Conservation (phyloP, 2,888 invertebrate genomes). For the Tuberolachnus salignus region DNA sequence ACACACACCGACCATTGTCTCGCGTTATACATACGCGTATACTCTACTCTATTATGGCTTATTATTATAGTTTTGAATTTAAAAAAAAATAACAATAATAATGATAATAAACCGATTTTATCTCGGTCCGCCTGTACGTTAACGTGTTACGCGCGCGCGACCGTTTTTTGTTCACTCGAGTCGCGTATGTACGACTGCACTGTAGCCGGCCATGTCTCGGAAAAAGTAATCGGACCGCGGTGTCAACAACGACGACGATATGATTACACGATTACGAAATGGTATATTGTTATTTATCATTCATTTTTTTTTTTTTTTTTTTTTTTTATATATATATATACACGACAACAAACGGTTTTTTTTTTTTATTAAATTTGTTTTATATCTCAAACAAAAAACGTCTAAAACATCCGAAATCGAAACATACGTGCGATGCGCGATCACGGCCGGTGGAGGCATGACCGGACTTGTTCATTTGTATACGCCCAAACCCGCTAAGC, state of each 20-base stretch:
- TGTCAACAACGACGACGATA: background rate
- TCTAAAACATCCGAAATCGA: slow-evolving; percentile 2
- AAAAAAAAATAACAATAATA: background rate
- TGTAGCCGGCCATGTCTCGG: background rate
- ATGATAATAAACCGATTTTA: background rate
- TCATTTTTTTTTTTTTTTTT: too few species aligned
- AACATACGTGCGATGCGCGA: background rate
- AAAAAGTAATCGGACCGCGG: slow-evolving; percentile 4
- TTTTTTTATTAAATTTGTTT: too few species aligned
- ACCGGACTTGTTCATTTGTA: too few species aligned
- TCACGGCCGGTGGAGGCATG: background rate
- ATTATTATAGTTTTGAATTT: slow-evolving; percentile 28
- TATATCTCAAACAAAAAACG: slow-evolving; percentile 8
- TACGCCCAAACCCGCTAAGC: too few species aligned
- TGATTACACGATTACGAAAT: too few species aligned
- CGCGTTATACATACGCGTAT: background rate
- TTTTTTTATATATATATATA: background rate
- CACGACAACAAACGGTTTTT: too few species aligned
- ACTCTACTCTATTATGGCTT: background rate
- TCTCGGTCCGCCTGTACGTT: background rate
- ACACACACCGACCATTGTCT: background rate
- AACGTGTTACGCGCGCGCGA: background rate
- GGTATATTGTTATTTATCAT: too few species aligned
- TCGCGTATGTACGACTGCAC: background rate
- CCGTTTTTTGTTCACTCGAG: background rate